Percentiles rank a stretch among this genome's conserved stretches.
phyloP scores from a whole-genome alignment of 2,888 invertebrate genomes.

The Trachelus iudaicus region DNA sequence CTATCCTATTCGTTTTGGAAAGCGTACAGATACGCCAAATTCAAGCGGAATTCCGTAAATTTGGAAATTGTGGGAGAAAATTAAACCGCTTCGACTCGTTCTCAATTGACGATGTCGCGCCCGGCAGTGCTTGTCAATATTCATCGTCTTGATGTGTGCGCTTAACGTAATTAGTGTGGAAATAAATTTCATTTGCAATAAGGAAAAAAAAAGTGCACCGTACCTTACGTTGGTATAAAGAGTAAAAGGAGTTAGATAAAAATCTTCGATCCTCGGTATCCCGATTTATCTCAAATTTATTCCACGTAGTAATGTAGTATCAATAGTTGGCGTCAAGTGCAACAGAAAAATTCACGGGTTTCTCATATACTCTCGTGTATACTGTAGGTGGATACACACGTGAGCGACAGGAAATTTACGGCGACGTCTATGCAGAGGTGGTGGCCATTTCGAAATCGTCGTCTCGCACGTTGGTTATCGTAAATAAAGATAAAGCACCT shows the following conservation, averaged over 20 bases:
- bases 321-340: not conserved
- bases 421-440: not conserved
- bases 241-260: not conserved
- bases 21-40: not conserved
- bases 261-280: not conserved
- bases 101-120: not conserved
- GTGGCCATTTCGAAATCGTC: not conserved
- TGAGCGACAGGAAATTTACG: not conserved
- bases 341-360: not conserved
- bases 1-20: not conserved
- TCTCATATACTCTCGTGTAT: not conserved
- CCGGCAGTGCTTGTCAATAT: not conserved
- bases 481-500: not conserved
- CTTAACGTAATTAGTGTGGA: not conserved
- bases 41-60: not conserved
- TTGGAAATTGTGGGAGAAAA: not conserved
- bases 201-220: not conserved
- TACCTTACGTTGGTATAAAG: too few species aligned
- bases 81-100: not conserved
- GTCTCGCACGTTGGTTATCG: not conserved
- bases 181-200: not conserved
- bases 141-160: not conserved
- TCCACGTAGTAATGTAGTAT: not conserved
- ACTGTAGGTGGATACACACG: not conserved
- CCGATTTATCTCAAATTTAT: not conserved